Evolutionary conservation across 2,888 invertebrate species (phyloP), one percentile per base, ranked within the genome.

Genomic region (Tipula vernalis): DNA sequence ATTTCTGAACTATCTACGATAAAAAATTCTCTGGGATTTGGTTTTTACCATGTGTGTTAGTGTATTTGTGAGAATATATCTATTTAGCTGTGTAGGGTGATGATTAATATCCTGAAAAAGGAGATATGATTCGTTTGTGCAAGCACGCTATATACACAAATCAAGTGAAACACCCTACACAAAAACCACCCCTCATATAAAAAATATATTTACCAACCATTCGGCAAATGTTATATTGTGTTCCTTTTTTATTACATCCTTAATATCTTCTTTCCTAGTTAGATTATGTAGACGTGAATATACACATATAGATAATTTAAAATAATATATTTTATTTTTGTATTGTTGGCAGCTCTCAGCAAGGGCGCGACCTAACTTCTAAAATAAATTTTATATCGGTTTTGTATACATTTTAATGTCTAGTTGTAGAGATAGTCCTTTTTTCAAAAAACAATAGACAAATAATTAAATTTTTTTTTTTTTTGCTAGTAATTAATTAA

Each of bases 311-410:
- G 28, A 71, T 8, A 71, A 28, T 28, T 71, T 51, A 36, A 36
- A 6, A 13, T 13, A 10, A 36, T 13, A 83, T 36, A 15, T 39
- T 85, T 18, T 6, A 12, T 42, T 85, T 85, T 85, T 12, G 85
- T 85, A 44, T 28, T 85, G 85, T 42, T 85, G 42, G 85, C 42
- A 85, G 41, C 42, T 39, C 42, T 85, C 28, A 85, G 28, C 85
- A 42, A 85, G 85, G 85, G 85, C 44, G 85, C 85, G 85, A 85
- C 85, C 85, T 85, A 42, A 85, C 39, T 42, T 85, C 85, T 42
- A 42, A 85, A 42, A 85, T 42, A 85, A 18, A 42, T 42, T 42
- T 18, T 15, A 41, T 39, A 36, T 39, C 85, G 41, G 36, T 36
- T 41, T 41, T 36, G 36, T 83, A 84, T 84, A 83, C 36, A 28